Percentiles rank a stretch among this genome's conserved stretches.
Conservation (phyloP, 2,797 vertebrate genomes). For the Acipenser transmontanus region DNA sequence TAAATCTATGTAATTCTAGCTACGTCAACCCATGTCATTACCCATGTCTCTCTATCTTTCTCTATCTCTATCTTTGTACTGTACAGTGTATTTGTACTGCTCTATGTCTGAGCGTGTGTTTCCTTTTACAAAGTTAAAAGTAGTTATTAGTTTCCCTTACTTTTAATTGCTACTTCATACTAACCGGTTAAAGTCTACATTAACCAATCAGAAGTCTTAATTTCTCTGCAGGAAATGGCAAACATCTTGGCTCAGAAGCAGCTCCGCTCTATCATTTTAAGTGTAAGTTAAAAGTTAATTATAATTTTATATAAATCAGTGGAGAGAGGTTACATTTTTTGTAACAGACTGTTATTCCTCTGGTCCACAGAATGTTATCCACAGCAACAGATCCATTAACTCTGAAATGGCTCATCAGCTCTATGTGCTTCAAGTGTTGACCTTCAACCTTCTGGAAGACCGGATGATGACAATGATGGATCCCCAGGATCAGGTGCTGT, state of each 20-base stretch:
- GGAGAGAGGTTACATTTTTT: not conserved
- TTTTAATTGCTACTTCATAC: too few species aligned
- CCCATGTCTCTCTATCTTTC: conserved; percentile 16
- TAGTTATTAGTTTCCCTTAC: too few species aligned
- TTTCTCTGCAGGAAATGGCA: conserved; percentile 81
- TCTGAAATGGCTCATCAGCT: conserved; percentile 97
- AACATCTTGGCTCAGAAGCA: conserved; percentile 96
- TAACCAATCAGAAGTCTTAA: too few species aligned
- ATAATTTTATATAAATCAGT: not conserved
- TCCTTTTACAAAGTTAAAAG: too few species aligned
- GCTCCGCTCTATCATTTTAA: conserved; percentile 88
- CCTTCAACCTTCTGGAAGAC: conserved; percentile 91
- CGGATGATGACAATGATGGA: conserved; percentile 99
- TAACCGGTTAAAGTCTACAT: too few species aligned
- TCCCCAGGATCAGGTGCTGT: conserved; percentile 87
- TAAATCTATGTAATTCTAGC: not conserved
- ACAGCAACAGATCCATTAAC: conserved; percentile 81
- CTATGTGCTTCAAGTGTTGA: conserved; percentile 93
- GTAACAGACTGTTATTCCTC: not conserved
- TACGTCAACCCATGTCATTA: conserved; percentile 32
- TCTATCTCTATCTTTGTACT: conserved; percentile 2
- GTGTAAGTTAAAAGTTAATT: conserved; percentile 63
- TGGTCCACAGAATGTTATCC: conserved; percentile 69
- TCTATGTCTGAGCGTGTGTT: too few species aligned
- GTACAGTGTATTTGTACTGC: too few species aligned